Evolutionary conservation across 2,888 invertebrate genomes (phyloP).

Genomic region (Protonemura montana): DNA sequence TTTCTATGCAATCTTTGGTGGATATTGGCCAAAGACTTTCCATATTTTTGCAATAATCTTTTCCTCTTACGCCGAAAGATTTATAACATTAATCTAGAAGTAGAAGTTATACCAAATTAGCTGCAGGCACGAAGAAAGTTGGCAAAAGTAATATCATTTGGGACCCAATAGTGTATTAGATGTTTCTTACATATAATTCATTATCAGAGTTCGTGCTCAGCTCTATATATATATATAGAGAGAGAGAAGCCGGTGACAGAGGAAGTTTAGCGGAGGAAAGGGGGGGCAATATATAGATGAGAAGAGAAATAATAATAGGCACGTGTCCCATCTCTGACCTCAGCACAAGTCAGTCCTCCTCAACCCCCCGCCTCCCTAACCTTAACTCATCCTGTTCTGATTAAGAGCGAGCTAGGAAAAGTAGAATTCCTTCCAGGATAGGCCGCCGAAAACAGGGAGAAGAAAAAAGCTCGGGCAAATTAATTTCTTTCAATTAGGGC

Average conservation of each 20-base stretch:
- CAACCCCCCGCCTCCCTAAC: conserved; percentile 19
- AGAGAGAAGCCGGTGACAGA: not conserved
- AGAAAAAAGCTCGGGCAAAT: conserved; percentile 44
- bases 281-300: conserved; percentile 24
- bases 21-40: conserved; percentile 13
- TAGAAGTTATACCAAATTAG: conserved; percentile 38
- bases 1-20: not conserved
- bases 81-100: conserved; percentile 36
- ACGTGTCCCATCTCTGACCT: conserved; percentile 50
- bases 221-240: too few relatives aligned
- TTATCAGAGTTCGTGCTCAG: not conserved
- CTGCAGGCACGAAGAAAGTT: conserved; percentile 18
- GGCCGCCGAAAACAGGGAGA: not conserved
- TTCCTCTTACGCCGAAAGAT: conserved; percentile 19
- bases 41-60: conserved; percentile 39
- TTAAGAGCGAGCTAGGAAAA: conserved; percentile 36
- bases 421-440: conserved; percentile 34
- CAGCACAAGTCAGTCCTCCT: conserved; percentile 42
- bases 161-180: conserved; percentile 26
- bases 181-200: conserved; percentile 37
- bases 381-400: conserved; percentile 24
- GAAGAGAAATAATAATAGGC: conserved; percentile 49
- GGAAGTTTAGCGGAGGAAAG: conserved; percentile 17
- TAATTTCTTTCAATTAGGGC: conserved; percentile 51
- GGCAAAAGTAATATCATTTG: conserved; percentile 34